Conservation (phyloP, 2,797 vertebrate species). For the Eleutherodactylus coqui region DNA sequence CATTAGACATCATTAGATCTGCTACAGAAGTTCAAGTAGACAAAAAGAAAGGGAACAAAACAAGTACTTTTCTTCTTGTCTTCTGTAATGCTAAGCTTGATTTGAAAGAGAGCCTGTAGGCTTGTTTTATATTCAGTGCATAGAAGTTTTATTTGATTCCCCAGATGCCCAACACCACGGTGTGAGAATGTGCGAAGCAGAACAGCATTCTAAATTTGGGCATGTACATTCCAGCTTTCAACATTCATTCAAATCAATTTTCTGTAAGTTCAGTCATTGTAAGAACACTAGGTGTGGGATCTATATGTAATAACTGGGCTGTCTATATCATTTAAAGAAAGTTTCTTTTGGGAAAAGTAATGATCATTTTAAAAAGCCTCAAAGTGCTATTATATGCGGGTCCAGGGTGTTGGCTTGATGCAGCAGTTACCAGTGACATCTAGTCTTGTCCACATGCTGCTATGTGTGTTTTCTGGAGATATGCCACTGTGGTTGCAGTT, state of each 20-base stretch:
- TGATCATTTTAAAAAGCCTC: neutral
- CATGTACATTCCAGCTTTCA: constrained; percentile 44
- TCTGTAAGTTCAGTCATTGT: neutral
- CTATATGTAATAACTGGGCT: constrained; percentile 18
- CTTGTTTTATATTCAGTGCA: constrained; percentile 47
- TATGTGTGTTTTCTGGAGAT: neutral
- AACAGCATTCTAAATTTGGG: constrained; percentile 27
- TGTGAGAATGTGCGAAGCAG: constrained; percentile 11
- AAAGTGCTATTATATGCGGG: neutral
- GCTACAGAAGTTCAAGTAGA: constrained; percentile 9
- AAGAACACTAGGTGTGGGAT: constrained; percentile 7
- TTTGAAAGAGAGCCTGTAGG: constrained; percentile 38
- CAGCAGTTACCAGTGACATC: neutral
- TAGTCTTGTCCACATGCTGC: neutral
- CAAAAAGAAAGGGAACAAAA: constrained; percentile 24
- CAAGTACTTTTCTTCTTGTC: constrained; percentile 38
- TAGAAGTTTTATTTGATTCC: constrained; percentile 51
- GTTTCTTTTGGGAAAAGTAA: neutral
- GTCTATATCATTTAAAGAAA: neutral
- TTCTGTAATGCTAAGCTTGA: constrained; percentile 19
- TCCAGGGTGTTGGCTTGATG: neutral
- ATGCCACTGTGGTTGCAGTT: neutral
- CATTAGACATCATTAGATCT: constrained; percentile 48
- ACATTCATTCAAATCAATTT: constrained; percentile 49
- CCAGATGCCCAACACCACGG: constrained; percentile 34